A percentile compares a stretch with the other conserved stretches of the same genome.
Evolutionary conservation across 37 sponge, comb jelly and placozoan genomes (phyloP).

Genomic region (Amphimedon queenslandica): DNA sequence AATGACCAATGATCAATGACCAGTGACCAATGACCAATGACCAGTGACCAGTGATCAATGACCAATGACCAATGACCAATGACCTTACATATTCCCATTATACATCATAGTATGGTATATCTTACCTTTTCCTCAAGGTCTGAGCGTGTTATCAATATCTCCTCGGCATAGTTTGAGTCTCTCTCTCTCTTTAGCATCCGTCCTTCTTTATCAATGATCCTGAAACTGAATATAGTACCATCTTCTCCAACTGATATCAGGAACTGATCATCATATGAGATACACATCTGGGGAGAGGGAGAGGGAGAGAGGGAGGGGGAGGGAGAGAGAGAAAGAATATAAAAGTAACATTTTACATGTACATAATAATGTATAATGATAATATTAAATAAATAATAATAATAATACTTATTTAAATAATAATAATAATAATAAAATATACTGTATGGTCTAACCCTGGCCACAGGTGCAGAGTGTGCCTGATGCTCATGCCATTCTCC

Average conservation of each 20-base stretch:
- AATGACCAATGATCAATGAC: too few relatives aligned
- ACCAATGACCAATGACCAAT: too few relatives aligned
- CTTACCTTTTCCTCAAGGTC: slow-evolving; percentile 92
- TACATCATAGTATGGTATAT: too few relatives aligned
- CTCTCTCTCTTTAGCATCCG: slow-evolving; percentile 73
- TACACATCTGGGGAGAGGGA: slow-evolving; percentile 79
- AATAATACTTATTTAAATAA: too few relatives aligned
- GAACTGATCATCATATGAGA: slow-evolving; percentile 90
- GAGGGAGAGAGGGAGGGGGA: neutral
- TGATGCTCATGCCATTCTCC: slow-evolving; percentile 88
- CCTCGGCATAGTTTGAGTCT: slow-evolving; percentile 86
- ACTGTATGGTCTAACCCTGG: slow-evolving; percentile 86
- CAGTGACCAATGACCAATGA: too few relatives aligned
- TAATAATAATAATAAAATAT: too few relatives aligned
- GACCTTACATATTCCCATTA: too few relatives aligned
- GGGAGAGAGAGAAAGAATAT: neutral
- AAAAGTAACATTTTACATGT: neutral
- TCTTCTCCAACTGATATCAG: slow-evolving; percentile 91
- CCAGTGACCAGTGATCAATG: too few relatives aligned
- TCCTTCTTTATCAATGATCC: slow-evolving; percentile 85
- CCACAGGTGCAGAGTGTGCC: slow-evolving; percentile 71
- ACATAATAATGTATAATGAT: neutral
- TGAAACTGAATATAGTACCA: slow-evolving; percentile 81
- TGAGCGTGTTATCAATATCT: slow-evolving; percentile 89
- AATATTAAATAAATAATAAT: neutral